These are phyloP conservation scores for Archips crataeganus DNA, from an alignment of 2,888 invertebrate species.

Conservation along the genomic window DNA sequence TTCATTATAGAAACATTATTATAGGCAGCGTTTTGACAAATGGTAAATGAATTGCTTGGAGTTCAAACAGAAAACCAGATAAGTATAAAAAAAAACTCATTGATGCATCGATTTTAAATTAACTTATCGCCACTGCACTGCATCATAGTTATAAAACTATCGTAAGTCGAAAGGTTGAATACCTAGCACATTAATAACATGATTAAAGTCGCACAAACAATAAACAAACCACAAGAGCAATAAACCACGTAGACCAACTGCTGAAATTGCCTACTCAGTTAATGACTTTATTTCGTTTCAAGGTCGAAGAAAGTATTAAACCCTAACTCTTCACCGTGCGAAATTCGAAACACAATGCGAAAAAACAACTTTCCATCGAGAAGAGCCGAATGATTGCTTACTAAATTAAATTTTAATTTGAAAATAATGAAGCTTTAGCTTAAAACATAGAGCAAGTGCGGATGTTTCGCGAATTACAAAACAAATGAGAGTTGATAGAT, in stretches of 20 bases:
- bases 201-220: background rate
- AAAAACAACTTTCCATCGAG: slow-evolving; percentile 59
- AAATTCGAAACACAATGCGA: slow-evolving; percentile 60
- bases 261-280: slow-evolving; percentile 41
- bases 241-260: slow-evolving; percentile 13
- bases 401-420: slow-evolving; percentile 51
- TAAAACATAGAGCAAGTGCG: slow-evolving; percentile 35
- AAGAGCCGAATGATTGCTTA: slow-evolving; percentile 47
- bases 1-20: too few relatives aligned
- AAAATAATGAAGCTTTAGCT: slow-evolving; percentile 40
- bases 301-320: slow-evolving; percentile 60
- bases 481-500: slow-evolving; percentile 37
- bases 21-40: too few relatives aligned
- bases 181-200: background rate
- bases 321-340: slow-evolving; percentile 58
- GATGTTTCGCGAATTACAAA: slow-evolving; percentile 39
- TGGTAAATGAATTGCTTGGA: too few relatives aligned
- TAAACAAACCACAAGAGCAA: slow-evolving; percentile 4
- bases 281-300: slow-evolving; percentile 63
- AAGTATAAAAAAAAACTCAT: too few relatives aligned
- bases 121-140: background rate
- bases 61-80: too few relatives aligned
- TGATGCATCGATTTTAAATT: too few relatives aligned
- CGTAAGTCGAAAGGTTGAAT: background rate
- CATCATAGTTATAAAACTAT: background rate